Percentiles rank a stretch among this genome's conserved stretches.
Evolutionary conservation across 37 sponge, comb jelly and placozoan species (phyloP).

Genomic region (Spongia lamella): DNA sequence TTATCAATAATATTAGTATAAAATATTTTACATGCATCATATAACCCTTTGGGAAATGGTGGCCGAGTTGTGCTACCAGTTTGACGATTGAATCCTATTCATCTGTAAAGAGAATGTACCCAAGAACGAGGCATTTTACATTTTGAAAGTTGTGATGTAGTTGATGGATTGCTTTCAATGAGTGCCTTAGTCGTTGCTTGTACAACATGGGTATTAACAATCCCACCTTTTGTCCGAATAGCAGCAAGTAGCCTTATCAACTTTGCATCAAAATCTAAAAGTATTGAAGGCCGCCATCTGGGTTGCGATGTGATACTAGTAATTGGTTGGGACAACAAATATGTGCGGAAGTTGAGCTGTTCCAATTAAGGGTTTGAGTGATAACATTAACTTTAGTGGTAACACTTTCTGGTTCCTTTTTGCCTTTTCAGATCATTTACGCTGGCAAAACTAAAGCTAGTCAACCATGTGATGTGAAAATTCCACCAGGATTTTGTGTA

Average conservation of each 20-base stretch:
- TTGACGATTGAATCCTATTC: slow-evolving; percentile 36
- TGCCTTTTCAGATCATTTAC: slow-evolving; percentile 41
- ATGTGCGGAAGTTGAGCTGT: slow-evolving; percentile 11
- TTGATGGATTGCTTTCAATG: slow-evolving; percentile 39
- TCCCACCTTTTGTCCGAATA: slow-evolving; percentile 37
- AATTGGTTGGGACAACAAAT: slow-evolving; percentile 30
- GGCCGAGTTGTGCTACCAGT: slow-evolving; percentile 41
- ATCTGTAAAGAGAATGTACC: slow-evolving; percentile 55
- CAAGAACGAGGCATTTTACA: slow-evolving; percentile 45
- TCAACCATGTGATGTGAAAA: slow-evolving; percentile 21
- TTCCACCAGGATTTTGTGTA: slow-evolving; percentile 22
- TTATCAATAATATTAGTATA: slow-evolving; percentile 30
- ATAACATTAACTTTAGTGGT: slow-evolving; percentile 29
- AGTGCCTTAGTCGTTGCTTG: slow-evolving; percentile 40
- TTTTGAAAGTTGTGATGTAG: slow-evolving; percentile 4
- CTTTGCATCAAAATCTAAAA: slow-evolving; percentile 48
- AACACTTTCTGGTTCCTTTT: slow-evolving; percentile 23
- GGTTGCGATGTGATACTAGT: slow-evolving; percentile 8
- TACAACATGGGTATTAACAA: slow-evolving; percentile 58
- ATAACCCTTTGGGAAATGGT: slow-evolving; percentile 38
- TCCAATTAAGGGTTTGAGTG: slow-evolving; percentile 21
- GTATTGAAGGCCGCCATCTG: slow-evolving; percentile 42
- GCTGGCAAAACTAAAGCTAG: slow-evolving; percentile 33
- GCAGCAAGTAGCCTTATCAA: slow-evolving; percentile 41
- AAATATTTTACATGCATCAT: slow-evolving; percentile 25